Evolutionary conservation across 1,140 invertebrate species (phyloP).

Genomic region (Drosophila orosa): DNA sequence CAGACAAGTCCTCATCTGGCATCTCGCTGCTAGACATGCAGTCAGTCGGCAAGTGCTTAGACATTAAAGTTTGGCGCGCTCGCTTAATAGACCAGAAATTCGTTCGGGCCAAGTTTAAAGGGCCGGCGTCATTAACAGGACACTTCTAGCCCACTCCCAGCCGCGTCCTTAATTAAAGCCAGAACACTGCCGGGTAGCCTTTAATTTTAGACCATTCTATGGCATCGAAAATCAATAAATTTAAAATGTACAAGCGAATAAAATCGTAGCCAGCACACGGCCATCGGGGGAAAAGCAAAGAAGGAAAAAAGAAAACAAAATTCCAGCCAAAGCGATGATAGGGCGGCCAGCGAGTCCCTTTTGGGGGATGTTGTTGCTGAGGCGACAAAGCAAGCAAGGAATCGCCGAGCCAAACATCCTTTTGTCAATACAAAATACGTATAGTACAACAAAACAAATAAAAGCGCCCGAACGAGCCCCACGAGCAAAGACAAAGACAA

Average conservation of each 20-base stretch:
- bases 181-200: slow-evolving; percentile 20
- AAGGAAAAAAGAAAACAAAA: slow-evolving; percentile 40
- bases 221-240: slow-evolving; percentile 79
- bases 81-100: slow-evolving; percentile 74
- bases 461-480: slow-evolving; percentile 34
- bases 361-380: slow-evolving; percentile 56
- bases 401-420: slow-evolving; percentile 81
- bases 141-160: slow-evolving; percentile 20
- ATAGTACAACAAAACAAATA: slow-evolving; percentile 63
- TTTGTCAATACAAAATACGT: slow-evolving; percentile 79
- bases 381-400: slow-evolving; percentile 69
- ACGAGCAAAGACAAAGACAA: slow-evolving; percentile 73
- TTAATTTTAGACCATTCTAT: slow-evolving; percentile 53
- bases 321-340: slow-evolving; percentile 55
- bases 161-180: slow-evolving; percentile 60
- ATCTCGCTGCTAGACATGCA: slow-evolving; percentile 45
- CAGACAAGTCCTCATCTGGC: slow-evolving; percentile 50
- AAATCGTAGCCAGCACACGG: slow-evolving; percentile 33
- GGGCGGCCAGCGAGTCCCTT: slow-evolving; percentile 43
- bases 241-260: slow-evolving; percentile 67
- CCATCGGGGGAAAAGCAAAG: slow-evolving; percentile 10
- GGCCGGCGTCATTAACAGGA: slow-evolving; percentile 67
- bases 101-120: slow-evolving; percentile 65
- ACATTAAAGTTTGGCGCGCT: slow-evolving; percentile 71
- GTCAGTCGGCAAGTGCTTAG: slow-evolving; percentile 67